Evolutionary conservation across 2,797 vertebrate genomes (phyloP), one percentile per base, ranked within the genome.

Genomic region (Bryconaethiops microstoma): DNA sequence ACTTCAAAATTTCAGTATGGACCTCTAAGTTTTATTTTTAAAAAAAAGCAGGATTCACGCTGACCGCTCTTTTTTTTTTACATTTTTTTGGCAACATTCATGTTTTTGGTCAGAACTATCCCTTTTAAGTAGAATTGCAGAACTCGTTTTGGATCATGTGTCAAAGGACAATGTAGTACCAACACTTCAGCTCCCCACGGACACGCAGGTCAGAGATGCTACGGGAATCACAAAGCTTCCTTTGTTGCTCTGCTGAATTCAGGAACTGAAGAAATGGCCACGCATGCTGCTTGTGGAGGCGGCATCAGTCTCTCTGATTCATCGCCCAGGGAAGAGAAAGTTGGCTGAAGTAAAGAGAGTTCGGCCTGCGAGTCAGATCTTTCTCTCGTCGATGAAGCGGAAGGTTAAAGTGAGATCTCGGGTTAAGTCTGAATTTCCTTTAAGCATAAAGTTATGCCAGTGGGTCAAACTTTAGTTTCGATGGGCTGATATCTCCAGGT

Each of bases 221-320:
- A 60, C 81, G 21, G 70, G 42, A 9, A 69, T 77, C 54, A 84
- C 84, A 84, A 86, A 71, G 84, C 72, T 45, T 69, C 25, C 73
- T 79, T 81, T 87, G 84, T 29, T 87, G 70, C 50, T 2, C 35
- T 16, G 21, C 57, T 63, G 55, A 74, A 62, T 72, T 70, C 77
- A 70, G 69, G 76, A 82, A 79, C 76, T 77, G 79, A 81, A 81
- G 83, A 78, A 71, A 78, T 82, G 9, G 42, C 35, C 54, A 76
- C 77, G 59, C 70, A 74, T 39, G 50, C 60, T 65, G 77, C 23
- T 39, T 74, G 52, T 78, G 76, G 77, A 79, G 67, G 79, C 67
- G 45, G 69, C 74, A 35, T 59, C 68, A 13, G 50, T 55, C 50
- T 71, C 74, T 65, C 39, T 79, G 40, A 74, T 80, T 83, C 67